Evolutionary conservation across 2,888 invertebrate species (phyloP).

Genomic region (Drosophila falleni): DNA sequence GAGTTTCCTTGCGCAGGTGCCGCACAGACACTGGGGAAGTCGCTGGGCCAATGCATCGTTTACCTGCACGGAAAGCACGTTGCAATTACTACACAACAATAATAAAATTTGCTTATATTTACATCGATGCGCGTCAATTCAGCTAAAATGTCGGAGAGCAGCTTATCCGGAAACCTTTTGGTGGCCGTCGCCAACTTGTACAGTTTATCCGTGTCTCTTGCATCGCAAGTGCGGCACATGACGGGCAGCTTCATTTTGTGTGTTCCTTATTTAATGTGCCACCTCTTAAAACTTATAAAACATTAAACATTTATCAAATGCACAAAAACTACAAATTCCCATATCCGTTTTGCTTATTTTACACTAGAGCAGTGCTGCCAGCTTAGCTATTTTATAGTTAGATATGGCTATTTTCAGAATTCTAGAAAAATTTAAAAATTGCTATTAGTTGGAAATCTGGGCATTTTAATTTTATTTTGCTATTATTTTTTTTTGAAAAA

Average conservation of each 20-base stretch:
- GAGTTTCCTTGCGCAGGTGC: constrained; percentile 67
- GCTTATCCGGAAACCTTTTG: constrained; percentile 66
- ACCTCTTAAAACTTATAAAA: constrained; percentile 1
- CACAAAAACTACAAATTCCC: constrained; percentile 35
- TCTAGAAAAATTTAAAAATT: too few relatives aligned
- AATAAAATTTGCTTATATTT: background rate
- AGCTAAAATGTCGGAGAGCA: constrained; percentile 60
- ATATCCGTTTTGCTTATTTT: constrained; percentile 22
- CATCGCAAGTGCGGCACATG: constrained; percentile 69
- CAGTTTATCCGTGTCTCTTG: constrained; percentile 62
- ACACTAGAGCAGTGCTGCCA: too few relatives aligned
- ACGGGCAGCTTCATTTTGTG: constrained; percentile 64
- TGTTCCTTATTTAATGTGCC: constrained; percentile 3
- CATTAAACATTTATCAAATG: constrained; percentile 15
- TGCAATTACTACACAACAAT: background rate
- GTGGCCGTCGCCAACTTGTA: constrained; percentile 55
- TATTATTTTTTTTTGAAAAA: too few relatives aligned
- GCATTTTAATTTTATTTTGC: too few relatives aligned
- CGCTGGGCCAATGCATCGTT: constrained; percentile 39
- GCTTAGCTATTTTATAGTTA: too few relatives aligned
- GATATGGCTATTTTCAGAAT: too few relatives aligned
- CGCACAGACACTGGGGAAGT: constrained; percentile 71
- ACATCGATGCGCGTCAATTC: constrained; percentile 68
- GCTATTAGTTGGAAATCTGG: too few relatives aligned
- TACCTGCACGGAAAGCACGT: constrained; percentile 25